Evolutionary conservation across 2,113 vertebrate genomes (phyloP).

Genomic region (Ciconia stormi): DNA sequence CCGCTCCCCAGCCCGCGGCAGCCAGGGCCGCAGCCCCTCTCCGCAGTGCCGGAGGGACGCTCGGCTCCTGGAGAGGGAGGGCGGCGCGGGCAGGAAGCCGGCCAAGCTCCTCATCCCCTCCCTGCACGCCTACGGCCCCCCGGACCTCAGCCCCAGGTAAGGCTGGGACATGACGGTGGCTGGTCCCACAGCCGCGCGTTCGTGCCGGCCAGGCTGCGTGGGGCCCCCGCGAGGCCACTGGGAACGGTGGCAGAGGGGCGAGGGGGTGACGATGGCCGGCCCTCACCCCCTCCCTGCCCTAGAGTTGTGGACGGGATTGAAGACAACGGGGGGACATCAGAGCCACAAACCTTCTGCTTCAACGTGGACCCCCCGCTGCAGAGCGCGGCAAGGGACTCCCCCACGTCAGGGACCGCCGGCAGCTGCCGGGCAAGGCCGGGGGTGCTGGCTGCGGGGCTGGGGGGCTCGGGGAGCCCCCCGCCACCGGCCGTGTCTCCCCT

Average conservation of each 20-base stretch:
- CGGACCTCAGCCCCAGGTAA: constrained; percentile 92
- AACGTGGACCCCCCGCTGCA: constrained; percentile 64
- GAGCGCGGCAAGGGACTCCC: constrained; percentile 38
- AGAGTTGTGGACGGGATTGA: constrained; percentile 95
- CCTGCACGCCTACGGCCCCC: constrained; percentile 78
- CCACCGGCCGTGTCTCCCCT: background rate
- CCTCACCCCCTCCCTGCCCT: background rate
- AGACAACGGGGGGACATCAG: constrained; percentile 76
- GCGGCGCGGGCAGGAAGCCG: constrained; percentile 57
- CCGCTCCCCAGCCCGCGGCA: constrained; percentile 76
- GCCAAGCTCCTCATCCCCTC: constrained; percentile 86
- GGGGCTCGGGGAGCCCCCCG: background rate
- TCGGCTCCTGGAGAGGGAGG: background rate
- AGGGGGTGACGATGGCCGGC: rapidly evolving
- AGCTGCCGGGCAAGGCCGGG: background rate
- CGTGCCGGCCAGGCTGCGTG: rapidly evolving
- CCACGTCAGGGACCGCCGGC: constrained; percentile 35
- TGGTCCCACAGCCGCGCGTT: rapidly evolving
- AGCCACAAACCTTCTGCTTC: constrained; percentile 82
- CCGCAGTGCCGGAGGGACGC: constrained; percentile 64
- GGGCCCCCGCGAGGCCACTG: background rate
- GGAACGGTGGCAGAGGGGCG: background rate
- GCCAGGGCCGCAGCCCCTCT: constrained; percentile 75
- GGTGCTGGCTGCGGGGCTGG: rapidly evolving
- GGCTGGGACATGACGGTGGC: background rate